Percentiles rank a stretch among this genome's conserved stretches.
Conservation (phyloP, 2,888 invertebrate species). For the Pristionchus mayeri region DNA sequence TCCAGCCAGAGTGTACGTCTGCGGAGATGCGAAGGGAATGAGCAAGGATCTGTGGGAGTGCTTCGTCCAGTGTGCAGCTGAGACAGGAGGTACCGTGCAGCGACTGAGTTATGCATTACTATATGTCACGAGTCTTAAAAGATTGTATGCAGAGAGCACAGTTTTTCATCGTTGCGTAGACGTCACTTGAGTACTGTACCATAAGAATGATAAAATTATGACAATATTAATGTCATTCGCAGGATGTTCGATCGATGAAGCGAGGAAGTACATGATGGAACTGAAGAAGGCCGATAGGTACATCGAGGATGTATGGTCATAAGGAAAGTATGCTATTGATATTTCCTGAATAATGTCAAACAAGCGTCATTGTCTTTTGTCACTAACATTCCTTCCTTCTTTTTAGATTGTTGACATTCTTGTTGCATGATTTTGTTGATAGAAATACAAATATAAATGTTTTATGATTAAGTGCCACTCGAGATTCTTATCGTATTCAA, state of each 20-base stretch:
- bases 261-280: conserved; percentile 75
- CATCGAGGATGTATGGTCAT: conserved; percentile 78
- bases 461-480: conserved; percentile 41
- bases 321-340: conserved; percentile 2
- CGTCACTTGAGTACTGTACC: background rate
- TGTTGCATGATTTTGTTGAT: conserved; percentile 27
- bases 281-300: conserved; percentile 77
- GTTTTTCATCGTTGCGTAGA: background rate
- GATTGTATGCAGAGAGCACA: too few species aligned
- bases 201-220: too few species aligned
- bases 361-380: background rate
- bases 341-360: background rate
- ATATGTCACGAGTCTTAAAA: too few species aligned
- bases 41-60: conserved; percentile 82
- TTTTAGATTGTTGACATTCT: conserved; percentile 18
- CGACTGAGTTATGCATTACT: too few species aligned
- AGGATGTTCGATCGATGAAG: conserved; percentile 75
- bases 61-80: conserved; percentile 57
- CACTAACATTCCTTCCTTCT: conserved; percentile 23
- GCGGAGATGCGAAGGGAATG: conserved; percentile 86
- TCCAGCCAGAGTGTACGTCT: conserved; percentile 81
- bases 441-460: conserved; percentile 40
- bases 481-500: conserved; percentile 15
- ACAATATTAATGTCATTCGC: too few species aligned
- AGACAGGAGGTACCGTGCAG: conserved; percentile 49